phyloP scores from a whole-genome alignment of 1,140 invertebrate genomes.

The Lasioglossum albipes region DNA sequence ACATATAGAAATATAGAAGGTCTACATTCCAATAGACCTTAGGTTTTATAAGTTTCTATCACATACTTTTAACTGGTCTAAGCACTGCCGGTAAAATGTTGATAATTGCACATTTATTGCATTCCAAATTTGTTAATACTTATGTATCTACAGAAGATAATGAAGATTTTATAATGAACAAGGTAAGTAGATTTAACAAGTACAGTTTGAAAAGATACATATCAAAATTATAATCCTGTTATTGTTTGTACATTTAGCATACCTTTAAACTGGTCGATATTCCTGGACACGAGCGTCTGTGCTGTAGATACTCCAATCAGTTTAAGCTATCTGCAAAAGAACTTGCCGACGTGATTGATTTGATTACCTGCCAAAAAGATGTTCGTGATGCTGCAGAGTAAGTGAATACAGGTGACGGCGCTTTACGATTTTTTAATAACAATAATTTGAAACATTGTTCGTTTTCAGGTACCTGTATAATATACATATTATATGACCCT shows the following conservation, averaged over 20 bases:
- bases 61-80: conserved; percentile 88
- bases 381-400: conserved; percentile 96
- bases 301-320: conserved; percentile 91
- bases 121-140: conserved; percentile 86
- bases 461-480: conserved; percentile 87
- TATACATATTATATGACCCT: conserved; percentile 88
- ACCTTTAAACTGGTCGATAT: conserved; percentile 88
- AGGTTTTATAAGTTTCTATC: conserved; percentile 75
- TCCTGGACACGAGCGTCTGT: conserved; percentile 92
- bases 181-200: too few species aligned
- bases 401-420: conserved; percentile 71
- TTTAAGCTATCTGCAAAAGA: conserved; percentile 89
- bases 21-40: too few species aligned
- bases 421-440: conserved; percentile 13
- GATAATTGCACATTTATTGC: conserved; percentile 87
- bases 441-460: conserved; percentile 24
- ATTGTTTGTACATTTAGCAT: conserved; percentile 79
- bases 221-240: background rate
- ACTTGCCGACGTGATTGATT: conserved; percentile 93
- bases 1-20: too few species aligned
- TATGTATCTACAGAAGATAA: conserved; percentile 94
- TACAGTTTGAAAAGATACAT: conserved; percentile 56
- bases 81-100: conserved; percentile 93
- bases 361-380: conserved; percentile 89
- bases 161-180: conserved; percentile 80